Base-by-base conservation (phyloP, 2,888 invertebrate species). In the Pristionchus entomophagus region DNA sequence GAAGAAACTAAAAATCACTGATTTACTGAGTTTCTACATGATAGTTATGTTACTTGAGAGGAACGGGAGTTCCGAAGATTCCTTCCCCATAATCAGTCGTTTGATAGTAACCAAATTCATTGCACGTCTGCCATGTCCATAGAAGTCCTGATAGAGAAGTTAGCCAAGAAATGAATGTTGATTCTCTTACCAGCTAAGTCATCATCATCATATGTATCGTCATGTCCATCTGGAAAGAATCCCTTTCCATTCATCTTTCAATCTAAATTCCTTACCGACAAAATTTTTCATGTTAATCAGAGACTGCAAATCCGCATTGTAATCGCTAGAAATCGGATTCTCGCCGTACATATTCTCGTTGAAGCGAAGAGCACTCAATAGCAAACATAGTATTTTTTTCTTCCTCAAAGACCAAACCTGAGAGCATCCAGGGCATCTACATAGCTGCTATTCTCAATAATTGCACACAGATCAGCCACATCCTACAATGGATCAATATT, bases 91-190 rank as follows among this genome's bases (percentile, higher is more conserved):
- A 81, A 87, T 96, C 95, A 0, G 97, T 97, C 0, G 97, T 96
- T 95, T 98, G 98, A 94, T 96, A 98, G 94, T 96, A 98, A 41
- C 97, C 98, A 94, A 98, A 98, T 94, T 98, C 98, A 0, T 96
- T 97, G 93, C 98, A 98, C 0, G 97, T 97, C 94, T 98, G 98
- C 94, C 97, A 98, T 87, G 95, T 96, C 98, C 98, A 98, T 92
- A 85, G n/a, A 38, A 85, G 14, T 6, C 53, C 85, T 85, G 45
- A 22, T 69, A 14, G 22, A 19, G 6, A 29, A 2, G 0, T 22
- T 78, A 80, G 29, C 1, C 2, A n/a, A n/a, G n/a, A 51, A 19
- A 26, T 2, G 26, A 32, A 32, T 51, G 3, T 51, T 35, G 14
- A 6, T n/a, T 32, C 2, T 26, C 82, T 59, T 17, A 82, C 69